Percentiles rank a stretch among this genome's conserved stretches.
phyloP scores from a whole-genome alignment of 2,888 invertebrate species.

The Agrochola macilenta region DNA sequence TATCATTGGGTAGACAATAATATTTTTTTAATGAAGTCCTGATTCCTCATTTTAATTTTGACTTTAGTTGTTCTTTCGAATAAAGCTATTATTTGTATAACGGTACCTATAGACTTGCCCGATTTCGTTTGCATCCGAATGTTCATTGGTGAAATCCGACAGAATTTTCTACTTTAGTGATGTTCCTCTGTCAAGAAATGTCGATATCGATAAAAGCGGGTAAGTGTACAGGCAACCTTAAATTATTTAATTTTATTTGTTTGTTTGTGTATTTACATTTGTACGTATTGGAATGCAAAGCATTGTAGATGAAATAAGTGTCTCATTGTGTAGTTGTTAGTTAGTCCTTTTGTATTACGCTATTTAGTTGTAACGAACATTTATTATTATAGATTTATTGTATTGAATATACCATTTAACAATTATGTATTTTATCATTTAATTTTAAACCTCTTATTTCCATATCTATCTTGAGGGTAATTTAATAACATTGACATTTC shows the following conservation, averaged over 20 bases:
- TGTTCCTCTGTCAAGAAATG: constrained; percentile 2
- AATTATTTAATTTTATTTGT: constrained; percentile 22
- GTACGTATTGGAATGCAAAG: constrained; percentile 50
- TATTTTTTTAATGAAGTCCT: constrained; percentile 18
- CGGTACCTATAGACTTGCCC: constrained; percentile 18
- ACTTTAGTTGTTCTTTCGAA: constrained; percentile 38
- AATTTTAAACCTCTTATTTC: constrained; percentile 40
- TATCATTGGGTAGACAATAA: constrained; percentile 31
- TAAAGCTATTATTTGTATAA: constrained; percentile 43
- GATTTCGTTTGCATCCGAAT: not conserved
- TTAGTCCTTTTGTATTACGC: constrained; percentile 52
- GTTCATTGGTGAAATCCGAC: constrained; percentile 13
- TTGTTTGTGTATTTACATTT: constrained; percentile 29
- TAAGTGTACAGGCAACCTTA: constrained; percentile 36
- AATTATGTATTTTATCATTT: constrained; percentile 57
- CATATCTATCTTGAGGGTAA: not conserved
- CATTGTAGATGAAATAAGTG: constrained; percentile 47
- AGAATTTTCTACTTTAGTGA: constrained; percentile 3
- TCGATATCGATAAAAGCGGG: constrained; percentile 27
- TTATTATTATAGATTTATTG: constrained; percentile 64
- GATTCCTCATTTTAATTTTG: constrained; percentile 20
- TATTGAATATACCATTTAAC: constrained; percentile 68
- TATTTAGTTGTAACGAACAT: constrained; percentile 61
- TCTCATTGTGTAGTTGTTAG: constrained; percentile 62
- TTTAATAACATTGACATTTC: not conserved